Evolutionary conservation across 2,113 vertebrate species (phyloP).

Genomic region (Ciconia boyciana): DNA sequence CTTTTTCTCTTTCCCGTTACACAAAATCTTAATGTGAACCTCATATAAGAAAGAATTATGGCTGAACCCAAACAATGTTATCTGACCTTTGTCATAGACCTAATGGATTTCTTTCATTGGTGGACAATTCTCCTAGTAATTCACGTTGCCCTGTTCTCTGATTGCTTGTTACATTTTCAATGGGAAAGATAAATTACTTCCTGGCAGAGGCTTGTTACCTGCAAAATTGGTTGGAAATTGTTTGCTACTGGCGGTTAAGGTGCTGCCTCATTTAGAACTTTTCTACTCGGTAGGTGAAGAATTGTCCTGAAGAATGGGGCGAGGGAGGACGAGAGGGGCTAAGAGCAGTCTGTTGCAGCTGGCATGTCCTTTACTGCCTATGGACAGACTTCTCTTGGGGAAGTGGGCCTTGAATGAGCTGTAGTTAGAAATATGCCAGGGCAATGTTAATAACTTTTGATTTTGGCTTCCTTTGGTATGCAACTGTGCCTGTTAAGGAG

Average conservation of each 20-base stretch:
- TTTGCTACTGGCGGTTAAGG: conserved; percentile 30
- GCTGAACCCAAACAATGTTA: conserved; percentile 48
- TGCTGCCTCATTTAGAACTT: conserved; percentile 18
- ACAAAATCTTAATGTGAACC: conserved; percentile 31
- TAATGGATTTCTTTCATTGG: conserved; percentile 51
- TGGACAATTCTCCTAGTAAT: conserved; percentile 35
- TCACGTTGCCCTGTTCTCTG: conserved; percentile 31
- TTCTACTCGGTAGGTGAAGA: background rate
- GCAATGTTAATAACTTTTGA: background rate
- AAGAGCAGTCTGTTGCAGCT: background rate
- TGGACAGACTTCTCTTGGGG: background rate
- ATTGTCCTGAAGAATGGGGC: background rate
- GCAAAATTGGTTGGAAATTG: conserved; percentile 38
- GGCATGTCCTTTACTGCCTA: background rate
- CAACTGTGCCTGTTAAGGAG: background rate
- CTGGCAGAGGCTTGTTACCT: conserved; percentile 28
- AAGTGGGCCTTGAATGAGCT: background rate
- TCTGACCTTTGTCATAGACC: conserved; percentile 52
- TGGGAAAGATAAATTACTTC: conserved; percentile 46
- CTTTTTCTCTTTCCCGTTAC: background rate
- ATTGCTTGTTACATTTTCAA: conserved; percentile 36
- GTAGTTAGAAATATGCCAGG: background rate
- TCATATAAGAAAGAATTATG: conserved; percentile 29
- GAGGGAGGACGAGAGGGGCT: background rate
- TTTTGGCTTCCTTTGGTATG: background rate